A percentile compares a stretch with the other conserved stretches of the same genome.
phyloP scores from a whole-genome alignment of 2,113 vertebrate species.

The Chamaea fasciata region DNA sequence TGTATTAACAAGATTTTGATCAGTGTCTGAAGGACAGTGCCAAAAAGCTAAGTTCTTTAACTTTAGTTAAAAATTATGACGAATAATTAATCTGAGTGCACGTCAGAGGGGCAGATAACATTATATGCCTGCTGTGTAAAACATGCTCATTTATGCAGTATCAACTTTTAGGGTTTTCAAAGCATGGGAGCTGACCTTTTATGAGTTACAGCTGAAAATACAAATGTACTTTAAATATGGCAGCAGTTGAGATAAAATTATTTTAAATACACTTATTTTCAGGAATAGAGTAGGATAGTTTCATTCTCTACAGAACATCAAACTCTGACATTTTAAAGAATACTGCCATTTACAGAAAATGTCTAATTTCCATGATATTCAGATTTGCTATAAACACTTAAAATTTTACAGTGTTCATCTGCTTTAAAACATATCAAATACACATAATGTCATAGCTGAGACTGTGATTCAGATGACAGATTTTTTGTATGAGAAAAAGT shows the following conservation, averaged over 20 bases:
- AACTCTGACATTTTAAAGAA: background rate
- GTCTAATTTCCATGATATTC: background rate
- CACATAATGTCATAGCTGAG: background rate
- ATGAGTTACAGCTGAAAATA: conserved; percentile 4
- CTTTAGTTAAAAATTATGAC: background rate
- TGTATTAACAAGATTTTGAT: conserved; percentile 51
- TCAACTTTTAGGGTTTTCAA: background rate
- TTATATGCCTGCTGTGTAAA: background rate
- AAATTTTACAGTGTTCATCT: background rate
- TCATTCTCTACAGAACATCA: background rate
- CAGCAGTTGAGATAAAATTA: background rate
- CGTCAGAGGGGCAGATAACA: background rate
- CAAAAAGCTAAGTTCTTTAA: background rate
- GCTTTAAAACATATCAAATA: background rate
- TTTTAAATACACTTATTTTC: background rate
- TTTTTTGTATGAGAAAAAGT: background rate
- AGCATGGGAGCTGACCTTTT: background rate
- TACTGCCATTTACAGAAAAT: conserved; percentile 6
- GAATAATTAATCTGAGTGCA: background rate
- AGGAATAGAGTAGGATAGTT: background rate
- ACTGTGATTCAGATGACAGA: background rate
- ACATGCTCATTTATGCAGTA: background rate
- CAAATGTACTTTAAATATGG: background rate
- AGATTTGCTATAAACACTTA: background rate
- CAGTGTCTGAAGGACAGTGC: conserved; percentile 29